Conservation (phyloP, 2,797 vertebrate genomes). For the Crypturellus tataupa region DNA sequence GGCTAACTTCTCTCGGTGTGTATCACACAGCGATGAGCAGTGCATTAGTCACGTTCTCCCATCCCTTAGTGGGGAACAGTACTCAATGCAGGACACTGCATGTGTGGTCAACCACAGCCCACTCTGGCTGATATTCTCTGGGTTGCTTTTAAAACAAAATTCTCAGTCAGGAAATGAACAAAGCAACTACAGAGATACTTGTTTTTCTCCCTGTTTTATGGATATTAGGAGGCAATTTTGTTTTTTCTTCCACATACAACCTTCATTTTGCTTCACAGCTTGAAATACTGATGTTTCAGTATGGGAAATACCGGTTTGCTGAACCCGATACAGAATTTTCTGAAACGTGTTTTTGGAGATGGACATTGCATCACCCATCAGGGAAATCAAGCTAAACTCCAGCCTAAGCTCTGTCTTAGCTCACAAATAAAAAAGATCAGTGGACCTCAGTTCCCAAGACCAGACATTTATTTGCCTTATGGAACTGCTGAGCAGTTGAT, state of each 20-base stretch:
- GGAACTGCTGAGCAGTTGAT: slow-evolving; percentile 12
- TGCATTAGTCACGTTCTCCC: not conserved
- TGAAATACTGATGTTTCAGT: slow-evolving; percentile 22
- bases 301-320: not conserved
- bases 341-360: not conserved
- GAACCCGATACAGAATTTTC: not conserved
- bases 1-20: not conserved
- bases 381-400: slow-evolving; percentile 45
- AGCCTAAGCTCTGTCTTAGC: not conserved
- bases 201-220: not conserved
- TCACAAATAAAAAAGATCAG: slow-evolving; percentile 41
- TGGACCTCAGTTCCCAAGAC: not conserved
- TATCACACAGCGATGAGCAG: not conserved
- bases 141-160: not conserved
- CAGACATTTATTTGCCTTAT: slow-evolving; percentile 38
- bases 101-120: not conserved
- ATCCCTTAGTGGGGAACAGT: not conserved
- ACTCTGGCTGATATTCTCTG: not conserved
- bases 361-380: not conserved
- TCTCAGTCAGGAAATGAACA: not conserved
- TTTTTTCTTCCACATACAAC: not conserved
- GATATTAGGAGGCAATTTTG: not conserved
- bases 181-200: not conserved
- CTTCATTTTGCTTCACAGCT: slow-evolving; percentile 10
- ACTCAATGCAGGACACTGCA: not conserved